Evolutionary conservation across 2,888 invertebrate genomes (phyloP).

Genomic region (Aproaerema taeniolella): DNA sequence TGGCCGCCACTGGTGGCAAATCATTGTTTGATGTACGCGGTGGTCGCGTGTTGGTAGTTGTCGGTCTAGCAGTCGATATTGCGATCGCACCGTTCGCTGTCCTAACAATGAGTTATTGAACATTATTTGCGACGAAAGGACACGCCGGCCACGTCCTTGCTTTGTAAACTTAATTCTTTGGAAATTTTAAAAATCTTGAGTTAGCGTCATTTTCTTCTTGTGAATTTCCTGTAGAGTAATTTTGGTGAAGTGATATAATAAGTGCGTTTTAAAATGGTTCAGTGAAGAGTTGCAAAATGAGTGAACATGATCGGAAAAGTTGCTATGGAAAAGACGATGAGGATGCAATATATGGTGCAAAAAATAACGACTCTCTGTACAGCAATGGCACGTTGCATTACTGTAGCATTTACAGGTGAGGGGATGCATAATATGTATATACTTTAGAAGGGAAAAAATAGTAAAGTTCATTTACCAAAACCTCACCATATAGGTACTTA

Average conservation of each 20-base stretch:
- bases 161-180: no score
- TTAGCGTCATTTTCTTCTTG: no score
- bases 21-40: conserved; percentile 37
- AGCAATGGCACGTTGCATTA: conserved; percentile 78
- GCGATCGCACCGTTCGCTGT: conserved; percentile 67
- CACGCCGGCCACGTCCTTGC: no score
- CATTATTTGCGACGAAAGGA: conserved; percentile 44
- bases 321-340: conserved; percentile 56
- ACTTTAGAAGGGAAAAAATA: no score
- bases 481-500: no score
- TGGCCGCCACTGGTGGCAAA: conserved; percentile 49
- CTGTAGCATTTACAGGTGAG: conserved; percentile 76
- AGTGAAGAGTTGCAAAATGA: conserved; percentile 47
- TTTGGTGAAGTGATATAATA: no score
- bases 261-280: conserved; percentile 3
- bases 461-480: no score
- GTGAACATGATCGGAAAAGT: conserved; percentile 55
- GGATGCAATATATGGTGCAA: conserved; percentile 53
- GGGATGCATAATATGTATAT: conserved; percentile 1
- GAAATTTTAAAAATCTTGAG: no score
- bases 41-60: conserved; percentile 45
- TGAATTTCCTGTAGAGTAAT: no score
- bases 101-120: conserved; percentile 59
- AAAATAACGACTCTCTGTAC: conserved; percentile 68
- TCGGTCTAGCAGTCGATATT: conserved; percentile 47